Evolutionary conservation across 2,797 vertebrate species (phyloP), one percentile per base, ranked within the genome.

Genomic region (Squalus acanthias): DNA sequence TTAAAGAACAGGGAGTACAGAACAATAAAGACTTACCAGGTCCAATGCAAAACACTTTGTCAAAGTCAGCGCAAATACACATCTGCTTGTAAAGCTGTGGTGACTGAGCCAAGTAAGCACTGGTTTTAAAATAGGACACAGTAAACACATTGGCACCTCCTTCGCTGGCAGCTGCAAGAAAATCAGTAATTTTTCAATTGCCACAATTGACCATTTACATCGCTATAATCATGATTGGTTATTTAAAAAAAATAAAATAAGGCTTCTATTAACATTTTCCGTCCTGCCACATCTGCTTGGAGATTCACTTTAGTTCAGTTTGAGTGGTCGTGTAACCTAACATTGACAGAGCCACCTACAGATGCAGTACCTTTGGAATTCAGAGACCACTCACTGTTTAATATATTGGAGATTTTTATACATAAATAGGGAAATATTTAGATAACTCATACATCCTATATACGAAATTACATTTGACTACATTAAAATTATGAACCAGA

Each of bases 81-180:
- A 99, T 99, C 98, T 99, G 99, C 98, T 99, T 99, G 98, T 99
- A 99, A 85, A 99, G 98, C 97, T 99, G 99, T 24, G 99, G 99
- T 67, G 99, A 99, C 98, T 99, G 99, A 97, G 99, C 99, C 97
- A 99, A 98, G 97, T 99, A 99, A 96, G 99, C 99, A 97, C 98
- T 99, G 97, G 98, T 99, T 97, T 99, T 99, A 97, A 99, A 99
- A 98, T 99, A 99, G 3, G 99, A 99, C 96, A 99, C 99, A 0
- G 99, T 99, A 98, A 99, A 99, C 96, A 99, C 99, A 96, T 99
- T 99, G 96, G 99, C 99, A 96, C 99, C 99, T 96, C 99, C 99
- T 97, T 99, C 99, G 93, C 99, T 99, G 98, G 99, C 99, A 98
- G 99, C 99, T 99, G 96, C 96, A 98, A 97, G 97, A 97, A 60